Evolutionary conservation across 1,140 invertebrate species (phyloP).

Genomic region (Triops cancriformis): DNA sequence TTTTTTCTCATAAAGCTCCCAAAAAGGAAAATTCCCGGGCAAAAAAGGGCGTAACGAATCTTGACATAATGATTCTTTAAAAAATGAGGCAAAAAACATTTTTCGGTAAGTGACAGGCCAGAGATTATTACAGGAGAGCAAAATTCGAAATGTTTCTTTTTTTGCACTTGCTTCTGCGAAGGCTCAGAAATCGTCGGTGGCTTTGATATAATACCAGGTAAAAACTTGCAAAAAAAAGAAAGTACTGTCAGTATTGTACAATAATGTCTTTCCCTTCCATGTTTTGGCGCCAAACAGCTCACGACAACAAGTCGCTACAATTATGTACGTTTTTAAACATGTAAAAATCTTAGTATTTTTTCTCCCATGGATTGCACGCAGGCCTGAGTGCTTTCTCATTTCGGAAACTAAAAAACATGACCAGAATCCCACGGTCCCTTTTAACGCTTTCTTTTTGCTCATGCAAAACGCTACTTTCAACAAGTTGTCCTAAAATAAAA

Average conservation of each 20-base stretch:
- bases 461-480: not conserved
- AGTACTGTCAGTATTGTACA: constrained; percentile 1
- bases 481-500: not conserved
- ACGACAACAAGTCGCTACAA: not conserved
- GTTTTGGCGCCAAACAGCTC: not conserved
- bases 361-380: not conserved
- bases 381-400: constrained; percentile 12
- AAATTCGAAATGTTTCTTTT: not conserved
- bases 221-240: not conserved
- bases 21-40: not conserved
- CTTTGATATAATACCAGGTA: not conserved
- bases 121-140: constrained; percentile 4
- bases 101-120: not conserved
- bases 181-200: not conserved
- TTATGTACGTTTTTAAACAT: not conserved
- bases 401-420: constrained; percentile 1
- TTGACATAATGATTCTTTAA: not conserved
- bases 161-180: not conserved
- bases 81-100: not conserved
- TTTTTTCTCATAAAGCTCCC: not conserved
- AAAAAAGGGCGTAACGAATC: not conserved
- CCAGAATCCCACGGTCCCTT: constrained; percentile 12
- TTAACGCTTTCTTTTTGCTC: not conserved
- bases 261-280: not conserved
- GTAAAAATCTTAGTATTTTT: not conserved